Evolutionary conservation across 2,113 vertebrate genomes (phyloP), one percentile per base, ranked within the genome.

Genomic region (Lates calcarifer): DNA sequence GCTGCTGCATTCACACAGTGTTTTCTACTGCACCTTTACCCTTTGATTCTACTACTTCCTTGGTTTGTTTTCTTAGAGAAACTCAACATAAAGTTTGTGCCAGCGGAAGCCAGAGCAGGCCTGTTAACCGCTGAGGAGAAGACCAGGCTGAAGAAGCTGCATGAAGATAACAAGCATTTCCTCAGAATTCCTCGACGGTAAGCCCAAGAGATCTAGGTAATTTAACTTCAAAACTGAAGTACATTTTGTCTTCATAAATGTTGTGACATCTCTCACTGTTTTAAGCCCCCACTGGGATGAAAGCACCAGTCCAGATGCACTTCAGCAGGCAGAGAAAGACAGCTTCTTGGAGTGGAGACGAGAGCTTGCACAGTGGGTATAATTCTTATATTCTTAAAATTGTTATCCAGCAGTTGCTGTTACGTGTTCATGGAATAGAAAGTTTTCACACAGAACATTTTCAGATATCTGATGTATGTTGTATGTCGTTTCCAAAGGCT

Each of bases 341-440:
- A 96, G 88, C 84, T 99, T 99, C 87, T 95, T 99, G 0, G 91
- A 95, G 74, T 99, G 98, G 98, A 97, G 98, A 55, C 94, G 98
- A 65, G 94, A 95, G 37, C 96, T 99, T 81, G 98, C 95, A 60
- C 60, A 91, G 98, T 99, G 28, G n/a, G 89, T 58, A 45, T 17
- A 64, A 26, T 31, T 83, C 14, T 24, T 79, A 11, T 28, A 51
- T 41, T 29, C 3, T 66, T 29, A 24, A 14, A n/a, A n/a, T n/a
- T 64, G n/a, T 1, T 39, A 41, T 70, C 20, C 26, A 69, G 35
- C 43, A 13, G 15, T 49, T 8, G 9, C 6, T 62, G 6, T 66
- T 60, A 2, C 7, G 24, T 55, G 33, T 81, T 24, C 31, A 20
- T 5, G 17, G 26, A 65, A 7, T 24, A 2, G 53, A 35, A 63